Evolutionary conservation across 92 coral and sea anemone genomes (phyloP).

Genomic region (Parazoanthus atlanticus): DNA sequence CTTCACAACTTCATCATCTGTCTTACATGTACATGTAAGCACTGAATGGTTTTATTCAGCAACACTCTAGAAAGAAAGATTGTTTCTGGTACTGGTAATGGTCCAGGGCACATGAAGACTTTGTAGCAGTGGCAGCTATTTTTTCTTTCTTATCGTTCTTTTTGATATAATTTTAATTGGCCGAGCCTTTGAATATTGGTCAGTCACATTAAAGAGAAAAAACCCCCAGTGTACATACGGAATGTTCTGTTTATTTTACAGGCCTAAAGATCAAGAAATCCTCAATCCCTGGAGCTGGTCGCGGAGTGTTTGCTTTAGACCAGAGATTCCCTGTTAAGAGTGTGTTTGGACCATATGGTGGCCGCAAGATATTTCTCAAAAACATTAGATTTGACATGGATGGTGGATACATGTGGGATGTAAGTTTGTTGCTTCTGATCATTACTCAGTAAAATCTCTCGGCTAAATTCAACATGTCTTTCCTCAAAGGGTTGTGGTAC

Average conservation of each 20-base stretch:
- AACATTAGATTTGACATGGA: conserved; percentile 56
- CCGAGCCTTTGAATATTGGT: background rate
- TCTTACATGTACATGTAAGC: too few species aligned
- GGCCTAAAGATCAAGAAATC: conserved; percentile 38
- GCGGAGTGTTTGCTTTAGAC: conserved; percentile 60
- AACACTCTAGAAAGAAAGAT: too few species aligned
- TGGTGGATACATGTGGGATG: conserved; percentile 77
- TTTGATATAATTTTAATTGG: too few species aligned
- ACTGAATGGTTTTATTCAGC: too few species aligned
- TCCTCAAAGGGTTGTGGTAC: too few species aligned
- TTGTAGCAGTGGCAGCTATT: too few species aligned
- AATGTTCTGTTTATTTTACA: background rate
- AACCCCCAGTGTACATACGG: background rate
- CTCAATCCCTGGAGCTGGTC: conserved; percentile 56
- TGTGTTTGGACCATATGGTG: conserved; percentile 70
- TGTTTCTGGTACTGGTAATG: too few species aligned
- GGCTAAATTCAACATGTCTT: background rate
- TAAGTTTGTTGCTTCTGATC: background rate
- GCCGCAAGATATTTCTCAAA: conserved; percentile 55
- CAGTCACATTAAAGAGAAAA: background rate
- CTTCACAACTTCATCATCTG: too few species aligned
- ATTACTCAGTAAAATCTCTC: background rate
- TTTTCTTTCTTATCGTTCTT: too few species aligned
- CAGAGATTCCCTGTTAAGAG: conserved; percentile 52
- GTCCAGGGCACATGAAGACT: too few species aligned